Conservation (phyloP, 2,888 invertebrate genomes). For the Mythimna albipuncta region DNA sequence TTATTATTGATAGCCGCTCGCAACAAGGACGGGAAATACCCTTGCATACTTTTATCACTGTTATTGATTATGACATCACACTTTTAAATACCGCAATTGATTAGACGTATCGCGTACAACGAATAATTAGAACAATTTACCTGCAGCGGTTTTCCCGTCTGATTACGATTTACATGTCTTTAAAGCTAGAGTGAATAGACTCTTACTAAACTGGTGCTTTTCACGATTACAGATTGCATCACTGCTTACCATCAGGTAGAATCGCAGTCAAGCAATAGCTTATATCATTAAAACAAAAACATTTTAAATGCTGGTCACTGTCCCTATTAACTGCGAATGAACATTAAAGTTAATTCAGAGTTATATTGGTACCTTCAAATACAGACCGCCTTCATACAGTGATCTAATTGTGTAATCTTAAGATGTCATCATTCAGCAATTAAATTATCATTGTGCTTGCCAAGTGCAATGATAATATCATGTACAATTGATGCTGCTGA, state of each 20-base stretch:
- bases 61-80: no score
- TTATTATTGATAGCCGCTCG: background rate
- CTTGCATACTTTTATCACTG: background rate
- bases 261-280: no score
- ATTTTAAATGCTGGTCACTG: background rate
- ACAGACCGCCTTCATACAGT: slow-evolving; percentile 41
- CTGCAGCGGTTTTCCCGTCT: no score
- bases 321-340: slow-evolving; percentile 1
- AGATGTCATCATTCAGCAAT: slow-evolving; percentile 50
- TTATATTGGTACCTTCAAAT: slow-evolving; percentile 31
- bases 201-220: no score
- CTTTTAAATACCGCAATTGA: background rate
- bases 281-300: background rate
- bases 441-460: slow-evolving; percentile 46
- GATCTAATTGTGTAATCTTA: slow-evolving; percentile 49
- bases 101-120: background rate
- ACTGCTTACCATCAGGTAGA: no score
- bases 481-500: slow-evolving; percentile 27
- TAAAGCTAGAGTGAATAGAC: no score
- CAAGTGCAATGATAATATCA: slow-evolving; percentile 42
- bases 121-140: no score
- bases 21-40: background rate
- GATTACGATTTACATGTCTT: no score
- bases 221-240: no score
- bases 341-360: slow-evolving; percentile 34